Evolutionary conservation across 2,113 vertebrate genomes (phyloP), one percentile per base, ranked within the genome.

Genomic region (Elephantulus edwardii): DNA sequence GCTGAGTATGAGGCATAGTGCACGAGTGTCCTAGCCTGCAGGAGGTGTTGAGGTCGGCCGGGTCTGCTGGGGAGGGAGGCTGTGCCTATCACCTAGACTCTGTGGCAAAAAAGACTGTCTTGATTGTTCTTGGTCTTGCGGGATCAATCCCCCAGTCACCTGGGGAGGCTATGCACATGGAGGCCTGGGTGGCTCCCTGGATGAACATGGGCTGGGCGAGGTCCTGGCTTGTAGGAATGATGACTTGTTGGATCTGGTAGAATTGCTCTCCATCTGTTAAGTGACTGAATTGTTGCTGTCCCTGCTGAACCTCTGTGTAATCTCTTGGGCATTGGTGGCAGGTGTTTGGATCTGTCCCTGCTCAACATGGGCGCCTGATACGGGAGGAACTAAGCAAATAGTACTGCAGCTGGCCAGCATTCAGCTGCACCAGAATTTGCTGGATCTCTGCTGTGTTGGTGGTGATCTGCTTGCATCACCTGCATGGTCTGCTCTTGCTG

Each of bases 181-280:
- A 97, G 46, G 98, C 97, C 97, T 99, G 99, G 96, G 96, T 99
- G 95, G 98, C 98, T 96, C 99, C 99, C 97, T 99, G 99, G 95
- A 99, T 99, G 97, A 99, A 99, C 99, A 99, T 99, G 86, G 99
- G 99, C 84, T 99, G 99, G 88, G 98, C 94, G 91, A 99, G 98
- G 96, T 99, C 99, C 97, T 99, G 99, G 85, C 99, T 99, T 0
- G 99, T 98, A 1, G 99, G 99, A 99, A 99, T 99, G 10, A 99
- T 99, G 97, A 99, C 99, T 98, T 99, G 99, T 97, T 99, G 99
- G 97, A 99, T 99, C 98, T 99, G 99, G 95, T 99, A 99, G 83
- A 99, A 97, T 97, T 99, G 99, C 99, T 99, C 99, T 92, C 99
- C 99, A 3, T 99, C 99, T 44, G 99, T 99, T 96, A 99, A 99